Conservation (phyloP, 2,797 vertebrate species). For the Xiphorhynchus erythropygius region DNA sequence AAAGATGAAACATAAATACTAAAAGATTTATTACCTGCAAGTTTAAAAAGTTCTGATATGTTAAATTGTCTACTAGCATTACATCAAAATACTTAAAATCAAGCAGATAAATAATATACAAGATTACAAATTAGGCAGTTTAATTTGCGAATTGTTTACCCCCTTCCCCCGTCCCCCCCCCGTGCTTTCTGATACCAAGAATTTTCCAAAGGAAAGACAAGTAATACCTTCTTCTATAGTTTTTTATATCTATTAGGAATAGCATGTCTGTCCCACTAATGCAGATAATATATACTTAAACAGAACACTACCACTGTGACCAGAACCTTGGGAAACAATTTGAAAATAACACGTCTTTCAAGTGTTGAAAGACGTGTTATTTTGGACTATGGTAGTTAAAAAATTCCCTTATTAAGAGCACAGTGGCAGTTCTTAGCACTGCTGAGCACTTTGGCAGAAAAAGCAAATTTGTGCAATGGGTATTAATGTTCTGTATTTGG, state of each 20-base stretch:
- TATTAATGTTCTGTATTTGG: neutral
- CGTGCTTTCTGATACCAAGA: neutral
- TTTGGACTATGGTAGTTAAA: neutral
- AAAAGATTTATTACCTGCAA: neutral
- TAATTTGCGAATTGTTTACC: neutral
- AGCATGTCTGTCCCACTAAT: neutral
- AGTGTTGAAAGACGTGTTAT: neutral
- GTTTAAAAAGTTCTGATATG: neutral
- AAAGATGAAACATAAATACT: neutral
- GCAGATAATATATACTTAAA: neutral
- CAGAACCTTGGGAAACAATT: neutral
- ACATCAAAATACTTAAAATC: neutral
- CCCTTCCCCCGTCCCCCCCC: rapidly evolving
- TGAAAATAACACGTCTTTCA: neutral
- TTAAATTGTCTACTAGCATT: neutral
- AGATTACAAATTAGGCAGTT: neutral
- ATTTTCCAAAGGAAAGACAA: neutral
- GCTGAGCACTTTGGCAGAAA: neutral
- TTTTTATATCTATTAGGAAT: neutral
- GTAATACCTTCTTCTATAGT: neutral
- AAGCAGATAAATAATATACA: neutral
- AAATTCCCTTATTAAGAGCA: neutral
- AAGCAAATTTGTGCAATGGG: neutral
- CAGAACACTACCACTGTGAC: neutral
- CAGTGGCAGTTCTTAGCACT: neutral